A percentile compares a stretch with the other conserved stretches of the same genome.
Conservation (phyloP, 2,888 invertebrate species). For the Drosophila dives region DNA sequence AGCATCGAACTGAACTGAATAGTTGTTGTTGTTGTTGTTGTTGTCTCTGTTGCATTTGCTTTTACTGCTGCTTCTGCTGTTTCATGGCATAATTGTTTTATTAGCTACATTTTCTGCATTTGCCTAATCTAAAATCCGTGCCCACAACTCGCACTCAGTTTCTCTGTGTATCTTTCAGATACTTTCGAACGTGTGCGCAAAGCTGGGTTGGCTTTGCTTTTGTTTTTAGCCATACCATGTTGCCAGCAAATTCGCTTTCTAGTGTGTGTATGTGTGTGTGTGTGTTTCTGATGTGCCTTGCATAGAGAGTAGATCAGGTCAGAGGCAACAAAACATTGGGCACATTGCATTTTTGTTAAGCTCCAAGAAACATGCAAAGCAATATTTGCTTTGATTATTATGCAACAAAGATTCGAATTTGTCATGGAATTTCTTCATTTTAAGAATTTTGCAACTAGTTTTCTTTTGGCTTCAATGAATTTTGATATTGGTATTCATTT, state of each 20-base stretch:
- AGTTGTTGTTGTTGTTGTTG: not conserved
- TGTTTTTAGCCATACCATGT: conserved; percentile 40
- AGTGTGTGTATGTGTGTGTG: not conserved
- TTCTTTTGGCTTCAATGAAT: conserved; percentile 1
- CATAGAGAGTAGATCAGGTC: conserved; percentile 50
- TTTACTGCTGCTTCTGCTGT: conserved; percentile 33
- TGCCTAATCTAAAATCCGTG: conserved; percentile 70
- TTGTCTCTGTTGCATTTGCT: conserved; percentile 13
- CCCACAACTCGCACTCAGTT: conserved; percentile 23
- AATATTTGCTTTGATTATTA: conserved; percentile 40
- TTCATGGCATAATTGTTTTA: conserved; percentile 75
- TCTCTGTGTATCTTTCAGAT: conserved; percentile 69
- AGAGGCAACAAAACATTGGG: conserved; percentile 42
- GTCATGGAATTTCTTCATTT: conserved; percentile 12
- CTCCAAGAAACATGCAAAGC: conserved; percentile 26
- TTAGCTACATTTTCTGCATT: conserved; percentile 73
- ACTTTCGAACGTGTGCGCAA: conserved; percentile 51
- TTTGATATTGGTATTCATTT: conserved; percentile 13
- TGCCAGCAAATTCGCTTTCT: not conserved
- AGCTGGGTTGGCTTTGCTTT: conserved; percentile 43
- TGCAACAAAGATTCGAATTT: conserved; percentile 37
- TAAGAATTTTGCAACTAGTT: not conserved
- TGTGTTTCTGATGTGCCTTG: conserved; percentile 18
- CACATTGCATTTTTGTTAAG: conserved; percentile 34
- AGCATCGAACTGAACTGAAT: conserved; percentile 17